phyloP scores from a whole-genome alignment of 2,797 vertebrate genomes.

The Anolis apletophallus region DNA sequence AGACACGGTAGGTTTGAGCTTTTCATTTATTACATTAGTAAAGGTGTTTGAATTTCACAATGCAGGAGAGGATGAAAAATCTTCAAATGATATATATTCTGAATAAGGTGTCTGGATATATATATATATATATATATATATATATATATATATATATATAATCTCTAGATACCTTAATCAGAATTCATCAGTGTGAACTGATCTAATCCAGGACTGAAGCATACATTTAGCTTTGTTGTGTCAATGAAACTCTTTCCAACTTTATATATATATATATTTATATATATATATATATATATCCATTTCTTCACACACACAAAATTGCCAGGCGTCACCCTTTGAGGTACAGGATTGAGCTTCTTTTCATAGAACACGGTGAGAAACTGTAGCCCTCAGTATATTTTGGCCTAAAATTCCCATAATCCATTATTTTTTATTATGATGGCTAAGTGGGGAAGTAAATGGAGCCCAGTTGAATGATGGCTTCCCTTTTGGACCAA shows the following conservation, averaged over 20 bases:
- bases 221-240: background rate
- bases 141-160: background rate
- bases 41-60: constrained; percentile 46
- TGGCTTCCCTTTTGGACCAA: no score
- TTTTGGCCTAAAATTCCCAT: no score
- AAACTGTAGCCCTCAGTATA: no score
- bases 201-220: background rate
- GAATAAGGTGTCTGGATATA: background rate
- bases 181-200: constrained; percentile 3
- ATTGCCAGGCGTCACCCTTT: background rate
- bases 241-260: background rate
- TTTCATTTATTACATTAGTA: constrained; percentile 33
- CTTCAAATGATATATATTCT: background rate
- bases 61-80: background rate
- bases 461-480: background rate
- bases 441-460: no score
- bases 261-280: no score
- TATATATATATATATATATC: no score
- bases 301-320: background rate
- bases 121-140: background rate
- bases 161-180: background rate
- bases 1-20: constrained; percentile 16
- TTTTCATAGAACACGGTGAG: background rate
- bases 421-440: no score
- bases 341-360: no score